Base-by-base conservation (phyloP, 2,113 vertebrate species). In the Calidris pygmaea region DNA sequence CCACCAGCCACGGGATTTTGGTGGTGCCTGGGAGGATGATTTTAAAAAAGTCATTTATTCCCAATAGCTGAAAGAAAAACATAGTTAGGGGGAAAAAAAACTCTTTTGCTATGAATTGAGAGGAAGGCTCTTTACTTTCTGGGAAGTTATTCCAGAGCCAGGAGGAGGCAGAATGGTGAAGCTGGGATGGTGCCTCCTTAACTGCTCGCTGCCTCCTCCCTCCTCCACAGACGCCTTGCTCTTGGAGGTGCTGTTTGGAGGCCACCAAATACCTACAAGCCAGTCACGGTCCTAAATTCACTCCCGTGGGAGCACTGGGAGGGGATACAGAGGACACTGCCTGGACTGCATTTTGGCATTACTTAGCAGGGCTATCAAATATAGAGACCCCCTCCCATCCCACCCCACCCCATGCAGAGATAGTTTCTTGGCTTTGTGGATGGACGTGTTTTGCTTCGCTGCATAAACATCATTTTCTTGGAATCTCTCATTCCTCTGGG, bases 281-380 rank as follows among this genome's bases (percentile, higher is more conserved):
- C 23, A 27, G 27, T 6, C n/a, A 19, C 10, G 9, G 39, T 13
- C 48, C 15, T 71, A 27, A 56, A 74, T 23, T 79, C 2, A 3
- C 24, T 84, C 39, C 30, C 0, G 0, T 34, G 50, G 67, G 35
- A 53, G 35, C 58, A 37, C 0, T 53, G 52, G 52, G 20, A 20
- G 2, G 53, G n/a, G 62, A 19, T 27, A 20, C 45, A 35, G 24
- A 20, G 12, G 18, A 65, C 0, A 0, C 53, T 53, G 14, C 3
- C 1, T n/a, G 30, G 12, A 41, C 14, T 14, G 5, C 0, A 0
- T 32, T 43, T 58, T 14, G 17, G 50, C 45, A 12, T 43, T 43
- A 4, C 35, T 77, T 79, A 63, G 6, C 1, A 18, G 11, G 24
- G 35, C 39, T 70, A 89, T 21, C 30, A 67, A 50, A 59, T 30